A percentile compares a stretch with the other conserved stretches of the same genome.
Conservation (phyloP, 1,140 invertebrate species). For the Drosophila pseudoobscura region DNA sequence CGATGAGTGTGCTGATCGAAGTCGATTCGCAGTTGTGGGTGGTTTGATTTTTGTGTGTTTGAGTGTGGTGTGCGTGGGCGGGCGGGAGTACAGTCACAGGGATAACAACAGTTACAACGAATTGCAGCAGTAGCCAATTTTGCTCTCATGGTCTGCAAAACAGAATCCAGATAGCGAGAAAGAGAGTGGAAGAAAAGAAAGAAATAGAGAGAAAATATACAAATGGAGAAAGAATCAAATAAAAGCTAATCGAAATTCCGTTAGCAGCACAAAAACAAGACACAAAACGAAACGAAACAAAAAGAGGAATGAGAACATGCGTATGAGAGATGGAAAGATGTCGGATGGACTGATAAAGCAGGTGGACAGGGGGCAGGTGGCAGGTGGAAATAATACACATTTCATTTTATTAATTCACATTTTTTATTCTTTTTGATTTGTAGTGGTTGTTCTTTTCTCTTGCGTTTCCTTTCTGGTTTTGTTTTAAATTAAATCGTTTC, state of each 20-base stretch:
- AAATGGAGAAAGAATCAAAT: constrained; percentile 12
- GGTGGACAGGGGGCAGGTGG: background rate
- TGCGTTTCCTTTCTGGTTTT: constrained; percentile 34
- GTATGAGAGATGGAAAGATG: constrained; percentile 5
- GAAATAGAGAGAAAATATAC: constrained; percentile 45
- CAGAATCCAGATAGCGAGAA: constrained; percentile 46
- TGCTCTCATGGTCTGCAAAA: constrained; percentile 77
- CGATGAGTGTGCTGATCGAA: constrained; percentile 40
- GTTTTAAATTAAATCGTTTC: constrained; percentile 28
- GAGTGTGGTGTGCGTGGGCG: constrained; percentile 35
- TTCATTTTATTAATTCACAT: constrained; percentile 65
- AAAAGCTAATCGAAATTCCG: constrained; percentile 29
- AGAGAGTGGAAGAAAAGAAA: constrained; percentile 42
- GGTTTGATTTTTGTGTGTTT: constrained; percentile 26
- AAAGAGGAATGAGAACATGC: constrained; percentile 45
- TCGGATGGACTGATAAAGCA: constrained; percentile 29
- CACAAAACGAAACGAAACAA: constrained; percentile 33
- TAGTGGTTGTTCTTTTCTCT: constrained; percentile 33
- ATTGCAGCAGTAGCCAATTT: constrained; percentile 57
- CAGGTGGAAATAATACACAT: constrained; percentile 66
- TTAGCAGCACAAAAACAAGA: constrained; percentile 46
- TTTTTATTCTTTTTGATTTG: constrained; percentile 41
- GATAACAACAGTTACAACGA: constrained; percentile 71
- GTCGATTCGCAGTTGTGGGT: constrained; percentile 40
- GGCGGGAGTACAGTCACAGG: constrained; percentile 50